Percentiles rank a stretch among this genome's conserved stretches.
These are phyloP conservation scores for Sebastes steindachneri DNA, from an alignment of 2,797 vertebrate species.

Conservation along the genomic window DNA sequence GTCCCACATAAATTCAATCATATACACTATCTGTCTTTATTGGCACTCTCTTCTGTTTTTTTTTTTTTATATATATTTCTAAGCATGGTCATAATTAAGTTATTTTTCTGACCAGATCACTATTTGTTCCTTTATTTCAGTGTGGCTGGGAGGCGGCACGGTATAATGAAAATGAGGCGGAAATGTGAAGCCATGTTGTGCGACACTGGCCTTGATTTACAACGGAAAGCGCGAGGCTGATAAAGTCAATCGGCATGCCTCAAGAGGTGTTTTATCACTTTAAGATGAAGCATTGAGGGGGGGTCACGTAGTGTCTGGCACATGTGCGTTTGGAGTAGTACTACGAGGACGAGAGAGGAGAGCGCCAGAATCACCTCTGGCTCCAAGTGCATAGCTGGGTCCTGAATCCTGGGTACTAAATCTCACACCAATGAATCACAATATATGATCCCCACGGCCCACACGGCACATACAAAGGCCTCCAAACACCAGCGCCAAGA, in stretches of 20 bases:
- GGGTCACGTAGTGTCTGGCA: conserved; percentile 11
- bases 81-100: conserved; percentile 36
- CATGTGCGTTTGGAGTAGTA: background rate
- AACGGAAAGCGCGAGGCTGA: conserved; percentile 43
- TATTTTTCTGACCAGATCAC: conserved; percentile 48
- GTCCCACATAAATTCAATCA: conserved; percentile 55
- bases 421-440: conserved; percentile 4
- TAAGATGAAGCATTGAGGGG: conserved; percentile 8
- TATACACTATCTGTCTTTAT: conserved; percentile 42
- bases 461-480: background rate
- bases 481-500: background rate
- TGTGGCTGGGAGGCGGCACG: conserved; percentile 10
- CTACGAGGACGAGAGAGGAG: background rate
- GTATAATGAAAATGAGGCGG: conserved; percentile 56
- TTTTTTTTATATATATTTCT: background rate
- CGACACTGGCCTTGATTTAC: conserved; percentile 67
- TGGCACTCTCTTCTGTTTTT: conserved; percentile 18
- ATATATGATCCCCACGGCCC: background rate
- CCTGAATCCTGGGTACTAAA: background rate
- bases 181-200: conserved; percentile 61
- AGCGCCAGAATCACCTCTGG: conserved; percentile 18
- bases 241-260: conserved; percentile 42
- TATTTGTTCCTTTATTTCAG: background rate
- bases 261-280: conserved; percentile 40
- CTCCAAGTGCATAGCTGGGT: background rate